These are phyloP conservation scores for rabbit (Oryctolagus cuniculus) DNA, from an alignment of 2,113 vertebrate species.

Conservation along the genomic window mOryCun1.1 NC_091439.1:59069001-59069500, in stretches of 20 bases:
- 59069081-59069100: too few relatives aligned
- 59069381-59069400: not conserved
- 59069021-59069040: too few relatives aligned
- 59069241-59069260: not conserved
- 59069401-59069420: not conserved
- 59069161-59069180: not conserved
- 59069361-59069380: not conserved
- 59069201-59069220: not conserved
- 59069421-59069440: not conserved
- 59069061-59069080: too few relatives aligned
- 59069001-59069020: too few relatives aligned
- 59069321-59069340: not conserved
- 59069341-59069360: not conserved
- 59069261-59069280: not conserved
- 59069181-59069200: not conserved
- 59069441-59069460: too few relatives aligned
- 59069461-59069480: not conserved
- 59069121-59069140: not conserved
- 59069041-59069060: too few relatives aligned
- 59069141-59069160: not conserved
- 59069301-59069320: not conserved
- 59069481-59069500: not conserved
- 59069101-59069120: too few relatives aligned
- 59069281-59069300: not conserved
- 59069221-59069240: not conserved